Evolutionary conservation across 64 coral and sea anemone genomes (phyloP), one percentile per base, ranked within the genome.

Genomic region (Porites australiensis): DNA sequence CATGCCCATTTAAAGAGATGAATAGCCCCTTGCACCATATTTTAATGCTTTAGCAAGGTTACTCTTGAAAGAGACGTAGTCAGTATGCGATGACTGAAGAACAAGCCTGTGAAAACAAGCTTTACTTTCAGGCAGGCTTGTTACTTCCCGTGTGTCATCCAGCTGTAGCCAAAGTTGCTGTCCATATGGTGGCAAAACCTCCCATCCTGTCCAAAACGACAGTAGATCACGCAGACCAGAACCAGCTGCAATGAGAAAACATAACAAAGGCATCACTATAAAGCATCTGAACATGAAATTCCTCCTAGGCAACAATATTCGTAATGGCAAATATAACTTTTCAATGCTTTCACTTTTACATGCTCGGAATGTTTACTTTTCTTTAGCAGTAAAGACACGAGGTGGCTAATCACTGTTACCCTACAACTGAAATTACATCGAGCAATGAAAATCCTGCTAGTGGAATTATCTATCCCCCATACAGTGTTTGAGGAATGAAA

Each of bases 41-140:
- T 75, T 75, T 75, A 75, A 75, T 14, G 72, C 72, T 75, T 75
- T 75, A 50, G 72, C 4, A 13, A 75, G 46, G 13, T 50, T 50
- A 75, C 46, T 75, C 72, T 75, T 75, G 12, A 75, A 50, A 75
- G 72, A 50, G 45, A 50, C 72, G 12, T 75, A 75, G 46, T 75
- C 72, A 16, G 44, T 8, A 50, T 75, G 72, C 45, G 72, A 75
- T 50, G 72, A 75, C 9, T 75, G 45, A 75, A 75, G 45, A 50
- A 75, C 50, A 75, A 75, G 72, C 72, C 72, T 75, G 72, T 75
- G 45, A 50, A 75, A 75, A 75, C 72, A 75, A 50, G 72, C 72
- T 75, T 75, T 75, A 75, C 72, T 51, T 75, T 75, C 72, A 75
- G 72, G 44, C 9, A 75, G 72, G 72, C 48, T 75, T 75, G 72